A percentile compares a stretch with the other conserved stretches of the same genome.
Evolutionary conservation across 1,140 invertebrate species (phyloP).

Genomic region (Nixonia krombeini): DNA sequence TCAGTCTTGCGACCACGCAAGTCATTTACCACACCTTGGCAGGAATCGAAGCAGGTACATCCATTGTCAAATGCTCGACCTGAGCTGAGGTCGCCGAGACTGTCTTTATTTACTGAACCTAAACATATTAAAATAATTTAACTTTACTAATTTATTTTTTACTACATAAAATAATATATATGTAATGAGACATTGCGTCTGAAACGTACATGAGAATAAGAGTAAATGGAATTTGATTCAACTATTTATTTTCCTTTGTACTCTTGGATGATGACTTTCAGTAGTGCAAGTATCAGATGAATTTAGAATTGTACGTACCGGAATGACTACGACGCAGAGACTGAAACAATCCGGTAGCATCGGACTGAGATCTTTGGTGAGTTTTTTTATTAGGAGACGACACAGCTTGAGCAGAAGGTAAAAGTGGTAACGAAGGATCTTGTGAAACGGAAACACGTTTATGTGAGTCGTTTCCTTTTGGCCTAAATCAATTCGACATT

Average conservation of each 20-base stretch:
- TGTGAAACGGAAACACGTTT: slow-evolving; percentile 61
- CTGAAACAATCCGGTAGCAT: slow-evolving; percentile 82
- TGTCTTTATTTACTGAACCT: slow-evolving; percentile 74
- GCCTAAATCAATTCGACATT: slow-evolving; percentile 61
- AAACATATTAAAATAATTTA: slow-evolving; percentile 8
- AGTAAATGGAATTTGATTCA: no score
- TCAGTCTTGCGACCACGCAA: slow-evolving; percentile 80
- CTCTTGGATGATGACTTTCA: no score
- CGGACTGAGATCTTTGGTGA: slow-evolving; percentile 91
- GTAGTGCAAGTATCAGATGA: no score
- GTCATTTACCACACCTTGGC: slow-evolving; percentile 83
- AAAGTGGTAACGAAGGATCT: slow-evolving; percentile 58
- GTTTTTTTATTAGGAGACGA: slow-evolving; percentile 76
- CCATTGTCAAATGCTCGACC: slow-evolving; percentile 97
- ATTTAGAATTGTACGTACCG: no score
- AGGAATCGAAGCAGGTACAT: slow-evolving; percentile 88
- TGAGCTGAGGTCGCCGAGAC: slow-evolving; percentile 91
- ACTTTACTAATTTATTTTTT: no score
- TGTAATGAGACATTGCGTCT: no score
- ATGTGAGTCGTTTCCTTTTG: slow-evolving; percentile 65
- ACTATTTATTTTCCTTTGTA: no score
- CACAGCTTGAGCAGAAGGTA: slow-evolving; percentile 62
- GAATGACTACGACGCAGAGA: slow-evolving; percentile 70
- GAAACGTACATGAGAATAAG: no score
- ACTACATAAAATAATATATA: no score